Base-by-base conservation (phyloP, 2,797 vertebrate species). In the Molossus alvarezi region DNA sequence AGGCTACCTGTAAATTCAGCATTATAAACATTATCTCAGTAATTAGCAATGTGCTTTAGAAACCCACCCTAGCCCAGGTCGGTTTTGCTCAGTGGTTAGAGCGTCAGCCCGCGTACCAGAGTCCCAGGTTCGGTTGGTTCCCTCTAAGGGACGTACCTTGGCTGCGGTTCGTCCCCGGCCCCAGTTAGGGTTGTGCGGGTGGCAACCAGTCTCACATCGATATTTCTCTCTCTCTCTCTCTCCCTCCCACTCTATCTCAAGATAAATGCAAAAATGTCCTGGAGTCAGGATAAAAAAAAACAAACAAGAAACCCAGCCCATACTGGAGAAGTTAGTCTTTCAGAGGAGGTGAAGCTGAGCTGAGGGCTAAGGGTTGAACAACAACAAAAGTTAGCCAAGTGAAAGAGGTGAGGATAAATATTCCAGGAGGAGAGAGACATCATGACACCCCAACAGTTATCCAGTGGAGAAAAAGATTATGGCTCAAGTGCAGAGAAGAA, bases 21-120 rank as follows among this genome's bases (percentile, higher is more conserved):
- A 12, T 55, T 11, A 53, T 58, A 95, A 88, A 91, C 15, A 53
- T 27, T 83, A 93, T 65, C 29, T 93, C 58, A 62, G 23, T 82
- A 92, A 80, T 11, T 45, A 94, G 48, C 37, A 71, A 65, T 15
- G 80, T 76, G 17, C 57, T 92, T 84, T 57, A 89, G 87, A 95
- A 89, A 93, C 55, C 27, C 9, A 82, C 55, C 27, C 9, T 33
- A 33, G 33, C 33, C 33, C 33, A 33, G 33, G 33, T 33, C 33
- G 33, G 33, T 33, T 33, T 33, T 33, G 33, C 33, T 33, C 33
- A 33, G 33, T 33, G 33, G 33, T 33, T 33, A 33, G 33, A 33
- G 33, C 33, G 33, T 33, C 33, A 33, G 33, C 33, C 33, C 33
- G 33, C 33, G 33, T 33, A 33, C 33, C 33, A 33, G 33, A 33